phyloP scores from a whole-genome alignment of 1,140 invertebrate species.

The Homarus americanus region DNA sequence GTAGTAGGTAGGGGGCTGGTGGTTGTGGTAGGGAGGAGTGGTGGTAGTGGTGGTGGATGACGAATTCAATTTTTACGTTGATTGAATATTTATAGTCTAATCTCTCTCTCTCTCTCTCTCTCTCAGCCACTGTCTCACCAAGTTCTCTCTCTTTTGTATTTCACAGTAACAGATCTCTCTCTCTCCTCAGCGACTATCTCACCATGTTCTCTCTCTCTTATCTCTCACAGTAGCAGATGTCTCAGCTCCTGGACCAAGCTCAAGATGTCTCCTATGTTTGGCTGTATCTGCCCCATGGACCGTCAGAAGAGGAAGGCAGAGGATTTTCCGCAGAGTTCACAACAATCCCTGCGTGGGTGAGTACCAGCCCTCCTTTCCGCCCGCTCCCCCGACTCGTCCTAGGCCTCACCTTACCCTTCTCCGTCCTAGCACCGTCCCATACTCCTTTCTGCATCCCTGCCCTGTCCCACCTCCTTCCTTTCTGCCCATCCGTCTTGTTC shows the following conservation, averaged over 20 bases:
- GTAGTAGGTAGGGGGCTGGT: no score
- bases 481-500: background rate
- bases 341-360: slow-evolving; percentile 95
- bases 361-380: slow-evolving; percentile 78
- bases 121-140: no score
- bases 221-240: slow-evolving; percentile 84
- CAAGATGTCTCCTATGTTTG: slow-evolving; percentile 90
- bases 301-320: slow-evolving; percentile 89
- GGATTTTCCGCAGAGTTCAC: slow-evolving; percentile 91
- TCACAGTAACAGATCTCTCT: no score
- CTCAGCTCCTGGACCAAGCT: slow-evolving; percentile 90
- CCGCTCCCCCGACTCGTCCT: background rate
- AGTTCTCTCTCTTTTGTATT: background rate
- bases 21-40: no score
- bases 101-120: no score
- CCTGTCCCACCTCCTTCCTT: background rate
- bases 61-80: no score
- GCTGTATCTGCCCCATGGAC: slow-evolving; percentile 93
- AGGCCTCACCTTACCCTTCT: no score
- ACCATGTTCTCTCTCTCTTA: background rate
- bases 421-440: background rate
- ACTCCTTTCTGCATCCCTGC: no score
- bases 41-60: no score
- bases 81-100: no score
- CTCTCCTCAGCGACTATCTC: no score